A percentile compares a stretch with the other conserved stretches of the same genome.
Evolutionary conservation across 2,888 invertebrate genomes (phyloP).

Genomic region (Ormia ochracea): DNA sequence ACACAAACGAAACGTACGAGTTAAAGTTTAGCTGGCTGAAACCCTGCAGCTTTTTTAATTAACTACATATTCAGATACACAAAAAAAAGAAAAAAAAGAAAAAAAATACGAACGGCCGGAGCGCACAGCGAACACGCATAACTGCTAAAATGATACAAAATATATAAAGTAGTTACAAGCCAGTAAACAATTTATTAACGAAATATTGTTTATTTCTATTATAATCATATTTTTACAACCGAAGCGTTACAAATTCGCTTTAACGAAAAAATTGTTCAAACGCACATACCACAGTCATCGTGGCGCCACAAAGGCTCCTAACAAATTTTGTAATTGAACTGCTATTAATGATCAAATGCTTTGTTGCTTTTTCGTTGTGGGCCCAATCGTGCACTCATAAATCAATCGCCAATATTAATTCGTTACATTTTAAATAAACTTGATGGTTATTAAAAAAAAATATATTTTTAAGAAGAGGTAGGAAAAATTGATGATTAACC

Average conservation of each 20-base stretch:
- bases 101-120: background rate
- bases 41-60: slow-evolving; percentile 65
- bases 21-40: slow-evolving; percentile 15
- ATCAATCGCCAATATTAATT: slow-evolving; percentile 45
- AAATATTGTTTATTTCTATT: slow-evolving; percentile 27
- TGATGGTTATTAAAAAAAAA: background rate
- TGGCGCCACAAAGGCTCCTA: slow-evolving; percentile 34
- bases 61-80: slow-evolving; percentile 51
- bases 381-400: slow-evolving; percentile 42
- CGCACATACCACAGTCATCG: slow-evolving; percentile 44
- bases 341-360: slow-evolving; percentile 17
- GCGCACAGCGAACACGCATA: slow-evolving; percentile 1
- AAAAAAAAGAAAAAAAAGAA: background rate
- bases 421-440: slow-evolving; percentile 39
- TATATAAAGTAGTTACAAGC: slow-evolving; percentile 1
- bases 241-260: slow-evolving; percentile 55
- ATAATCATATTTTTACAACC: slow-evolving; percentile 15
- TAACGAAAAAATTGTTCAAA: slow-evolving; percentile 13
- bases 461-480: background rate
- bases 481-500: too few species aligned
- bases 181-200: slow-evolving; percentile 42
- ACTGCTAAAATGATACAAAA: background rate
- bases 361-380: background rate
- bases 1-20: slow-evolving; percentile 14
- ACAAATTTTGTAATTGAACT: slow-evolving; percentile 9